Conservation (phyloP, 2,888 invertebrate species). For the Pollenia labialis region DNA sequence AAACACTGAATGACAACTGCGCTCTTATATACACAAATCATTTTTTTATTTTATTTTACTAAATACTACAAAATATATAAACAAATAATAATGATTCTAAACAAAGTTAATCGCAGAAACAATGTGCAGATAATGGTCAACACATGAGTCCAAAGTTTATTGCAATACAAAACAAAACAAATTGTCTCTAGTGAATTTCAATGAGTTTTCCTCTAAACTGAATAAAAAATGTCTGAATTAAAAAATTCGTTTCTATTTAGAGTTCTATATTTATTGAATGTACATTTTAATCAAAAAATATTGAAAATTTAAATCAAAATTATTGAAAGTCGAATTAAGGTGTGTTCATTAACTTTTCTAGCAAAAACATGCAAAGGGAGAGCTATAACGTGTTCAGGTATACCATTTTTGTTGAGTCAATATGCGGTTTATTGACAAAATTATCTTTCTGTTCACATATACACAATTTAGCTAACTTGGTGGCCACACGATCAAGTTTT, state of each 20-base stretch:
- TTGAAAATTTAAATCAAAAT: too few relatives aligned
- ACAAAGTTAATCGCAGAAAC: slow-evolving; percentile 25
- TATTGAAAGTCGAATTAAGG: too few relatives aligned
- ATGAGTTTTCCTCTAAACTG: background rate
- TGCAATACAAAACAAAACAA: slow-evolving; percentile 20
- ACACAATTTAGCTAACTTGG: too few relatives aligned
- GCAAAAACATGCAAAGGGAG: too few relatives aligned
- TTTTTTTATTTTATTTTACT: slow-evolving; percentile 13
- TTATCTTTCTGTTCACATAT: too few relatives aligned
- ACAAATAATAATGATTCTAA: slow-evolving; percentile 36
- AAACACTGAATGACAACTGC: background rate
- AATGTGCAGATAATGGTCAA: slow-evolving; percentile 47
- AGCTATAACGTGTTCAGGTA: too few relatives aligned
- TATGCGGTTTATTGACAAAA: too few relatives aligned
- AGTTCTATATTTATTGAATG: too few relatives aligned
- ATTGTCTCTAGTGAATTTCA: background rate
- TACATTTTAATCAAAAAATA: too few relatives aligned
- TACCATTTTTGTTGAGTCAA: too few relatives aligned
- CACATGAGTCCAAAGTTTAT: slow-evolving; percentile 60
- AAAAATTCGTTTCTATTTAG: background rate
- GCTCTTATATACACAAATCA: background rate
- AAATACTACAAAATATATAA: slow-evolving; percentile 8
- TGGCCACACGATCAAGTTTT: too few relatives aligned
- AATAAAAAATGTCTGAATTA: background rate
- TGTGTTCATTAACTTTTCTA: too few relatives aligned